Evolutionary conservation across 1,140 invertebrate species (phyloP).

Genomic region (Lucilia cuprina): DNA sequence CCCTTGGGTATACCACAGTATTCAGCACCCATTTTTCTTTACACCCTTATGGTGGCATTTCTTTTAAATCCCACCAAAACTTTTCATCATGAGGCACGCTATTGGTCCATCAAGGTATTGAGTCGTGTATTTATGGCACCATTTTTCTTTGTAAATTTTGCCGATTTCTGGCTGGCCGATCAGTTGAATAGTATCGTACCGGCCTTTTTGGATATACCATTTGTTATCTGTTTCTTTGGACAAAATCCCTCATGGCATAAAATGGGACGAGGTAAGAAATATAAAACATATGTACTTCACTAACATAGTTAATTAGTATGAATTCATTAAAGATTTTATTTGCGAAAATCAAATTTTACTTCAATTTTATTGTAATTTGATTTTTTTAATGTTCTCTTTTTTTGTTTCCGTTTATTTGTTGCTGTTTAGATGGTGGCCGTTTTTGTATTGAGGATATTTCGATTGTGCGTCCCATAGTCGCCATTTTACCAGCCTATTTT

Average conservation of each 20-base stretch:
- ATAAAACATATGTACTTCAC: no score
- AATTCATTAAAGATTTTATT: no score
- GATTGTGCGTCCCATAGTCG: constrained; percentile 78
- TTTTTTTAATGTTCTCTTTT: background rate
- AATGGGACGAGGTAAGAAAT: constrained; percentile 65
- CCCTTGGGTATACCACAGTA: constrained; percentile 79
- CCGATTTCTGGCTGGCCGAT: constrained; percentile 99
- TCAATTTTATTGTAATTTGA: constrained; percentile 21
- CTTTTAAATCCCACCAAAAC: constrained; percentile 83
- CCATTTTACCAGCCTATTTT: constrained; percentile 94
- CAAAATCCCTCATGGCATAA: constrained; percentile 75
- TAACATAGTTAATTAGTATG: no score
- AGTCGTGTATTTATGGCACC: constrained; percentile 87
- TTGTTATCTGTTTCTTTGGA: constrained; percentile 84
- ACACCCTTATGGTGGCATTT: constrained; percentile 75
- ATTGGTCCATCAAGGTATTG: constrained; percentile 67
- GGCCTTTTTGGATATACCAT: constrained; percentile 93
- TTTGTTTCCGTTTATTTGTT: background rate
- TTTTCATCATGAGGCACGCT: constrained; percentile 78
- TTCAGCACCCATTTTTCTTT: constrained; percentile 77
- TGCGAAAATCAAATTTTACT: background rate
- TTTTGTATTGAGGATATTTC: constrained; percentile 70
- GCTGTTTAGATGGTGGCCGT: constrained; percentile 65
- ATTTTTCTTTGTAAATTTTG: constrained; percentile 95
- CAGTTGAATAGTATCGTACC: constrained; percentile 94